phyloP scores from a whole-genome alignment of 2,888 invertebrate genomes.

The Thera obeliscata region DNA sequence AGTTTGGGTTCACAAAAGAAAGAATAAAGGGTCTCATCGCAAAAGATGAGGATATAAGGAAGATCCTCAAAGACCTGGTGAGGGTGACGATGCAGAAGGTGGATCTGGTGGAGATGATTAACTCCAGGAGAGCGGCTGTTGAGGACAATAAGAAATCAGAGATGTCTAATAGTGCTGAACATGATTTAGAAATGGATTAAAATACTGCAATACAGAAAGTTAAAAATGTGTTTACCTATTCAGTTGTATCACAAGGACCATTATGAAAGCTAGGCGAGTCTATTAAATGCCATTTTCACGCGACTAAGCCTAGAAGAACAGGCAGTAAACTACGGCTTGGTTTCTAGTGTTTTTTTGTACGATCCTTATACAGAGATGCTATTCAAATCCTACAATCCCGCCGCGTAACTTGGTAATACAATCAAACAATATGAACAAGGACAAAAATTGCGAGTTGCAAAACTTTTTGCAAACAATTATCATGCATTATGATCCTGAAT shows the following conservation, averaged over 20 bases:
- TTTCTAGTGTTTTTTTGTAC: too few relatives aligned
- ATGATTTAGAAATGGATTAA: slow-evolving; percentile 34
- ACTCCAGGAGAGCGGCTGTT: slow-evolving; percentile 37
- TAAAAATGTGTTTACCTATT: too few relatives aligned
- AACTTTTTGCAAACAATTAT: slow-evolving; percentile 63
- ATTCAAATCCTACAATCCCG: slow-evolving; percentile 15
- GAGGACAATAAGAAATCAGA: slow-evolving; percentile 16
- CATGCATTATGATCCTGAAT: slow-evolving; percentile 56
- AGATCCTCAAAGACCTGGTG: slow-evolving; percentile 74
- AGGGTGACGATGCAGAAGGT: slow-evolving; percentile 78
- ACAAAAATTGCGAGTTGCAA: slow-evolving; percentile 37
- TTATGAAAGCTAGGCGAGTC: too few relatives aligned
- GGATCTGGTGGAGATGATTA: slow-evolving; percentile 63
- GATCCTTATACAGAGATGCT: slow-evolving; percentile 2
- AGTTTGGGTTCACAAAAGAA: slow-evolving; percentile 64
- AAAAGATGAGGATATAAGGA: slow-evolving; percentile 73
- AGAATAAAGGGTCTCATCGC: slow-evolving; percentile 69
- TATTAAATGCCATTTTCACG: too few relatives aligned
- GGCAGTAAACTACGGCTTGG: too few relatives aligned
- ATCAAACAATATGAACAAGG: slow-evolving; percentile 19
- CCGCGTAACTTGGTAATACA: slow-evolving; percentile 28
- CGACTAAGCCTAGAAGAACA: too few relatives aligned
- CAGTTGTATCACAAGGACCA: too few relatives aligned
- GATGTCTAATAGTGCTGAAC: slow-evolving; percentile 29
- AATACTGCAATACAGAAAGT: background rate